These are phyloP conservation scores for Trichonephila clavata DNA, from an alignment of 1,140 invertebrate species.

Conservation along the genomic window DNA sequence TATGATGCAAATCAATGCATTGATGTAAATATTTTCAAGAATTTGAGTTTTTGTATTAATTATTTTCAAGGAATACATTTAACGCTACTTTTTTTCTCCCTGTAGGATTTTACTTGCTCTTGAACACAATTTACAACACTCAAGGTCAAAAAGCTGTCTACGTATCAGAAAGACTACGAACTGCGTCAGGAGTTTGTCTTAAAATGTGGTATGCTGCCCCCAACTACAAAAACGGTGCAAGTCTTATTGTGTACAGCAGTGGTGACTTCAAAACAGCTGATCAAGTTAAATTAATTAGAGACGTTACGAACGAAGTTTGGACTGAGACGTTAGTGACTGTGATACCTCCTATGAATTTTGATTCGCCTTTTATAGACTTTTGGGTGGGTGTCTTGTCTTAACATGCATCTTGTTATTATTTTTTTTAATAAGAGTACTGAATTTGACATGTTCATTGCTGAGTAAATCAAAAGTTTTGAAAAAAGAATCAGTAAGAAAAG, in stretches of 20 bases:
- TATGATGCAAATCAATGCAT: no score
- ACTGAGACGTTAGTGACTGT: conserved; percentile 32
- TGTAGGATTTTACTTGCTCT: conserved; percentile 59
- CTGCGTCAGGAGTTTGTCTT: conserved; percentile 48
- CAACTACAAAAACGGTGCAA: conserved; percentile 34
- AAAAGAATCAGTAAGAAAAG: no score
- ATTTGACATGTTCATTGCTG: no score
- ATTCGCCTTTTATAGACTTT: conserved; percentile 42
- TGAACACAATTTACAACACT: conserved; percentile 23
- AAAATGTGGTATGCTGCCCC: conserved; percentile 64
- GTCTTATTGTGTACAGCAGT: conserved; percentile 28
- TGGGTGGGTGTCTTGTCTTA: conserved; percentile 47
- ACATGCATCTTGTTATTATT: neutral
- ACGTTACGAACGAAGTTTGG: conserved; percentile 64
- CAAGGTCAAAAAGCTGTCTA: conserved; percentile 50
- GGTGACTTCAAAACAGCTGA: conserved; percentile 57
- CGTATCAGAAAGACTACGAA: conserved; percentile 65
- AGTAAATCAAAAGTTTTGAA: no score
- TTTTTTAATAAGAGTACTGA: neutral
- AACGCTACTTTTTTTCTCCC: neutral
- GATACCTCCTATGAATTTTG: neutral
- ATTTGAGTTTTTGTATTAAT: neutral
- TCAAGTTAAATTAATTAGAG: conserved; percentile 17
- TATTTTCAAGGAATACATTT: neutral
- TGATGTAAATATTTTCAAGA: neutral